Percentiles rank a stretch among this genome's conserved stretches.
Evolutionary conservation across 2,888 invertebrate genomes (phyloP).

Genomic region (Drosophila dives): DNA sequence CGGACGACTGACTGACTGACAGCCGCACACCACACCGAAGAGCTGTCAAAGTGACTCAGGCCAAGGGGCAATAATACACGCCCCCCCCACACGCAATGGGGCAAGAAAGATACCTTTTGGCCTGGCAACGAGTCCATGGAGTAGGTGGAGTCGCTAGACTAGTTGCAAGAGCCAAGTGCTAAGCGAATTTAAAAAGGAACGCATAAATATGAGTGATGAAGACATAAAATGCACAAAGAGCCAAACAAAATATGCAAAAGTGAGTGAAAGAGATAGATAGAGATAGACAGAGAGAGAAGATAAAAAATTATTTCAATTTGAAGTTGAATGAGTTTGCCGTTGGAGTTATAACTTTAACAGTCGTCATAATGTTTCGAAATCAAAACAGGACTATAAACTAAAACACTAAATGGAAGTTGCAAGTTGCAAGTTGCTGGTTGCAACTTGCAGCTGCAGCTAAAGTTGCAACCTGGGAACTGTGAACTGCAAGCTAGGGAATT

Average conservation of each 20-base stretch:
- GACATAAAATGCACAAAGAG: constrained; percentile 62
- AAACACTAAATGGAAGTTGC: constrained; percentile 57
- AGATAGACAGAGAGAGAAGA: neutral
- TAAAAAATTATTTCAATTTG: constrained; percentile 58
- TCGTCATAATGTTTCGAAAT: constrained; percentile 74
- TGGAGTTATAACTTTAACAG: constrained; percentile 63
- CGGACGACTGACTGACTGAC: constrained; percentile 33
- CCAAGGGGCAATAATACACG: constrained; percentile 40
- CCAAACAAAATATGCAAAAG: constrained; percentile 28
- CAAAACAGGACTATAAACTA: constrained; percentile 69
- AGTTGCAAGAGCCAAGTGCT: constrained; percentile 46
- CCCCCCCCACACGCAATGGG: constrained; percentile 42
- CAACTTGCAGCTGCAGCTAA: constrained; percentile 28
- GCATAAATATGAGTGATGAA: constrained; percentile 72
- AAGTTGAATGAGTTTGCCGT: constrained; percentile 57
- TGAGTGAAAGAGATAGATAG: neutral
- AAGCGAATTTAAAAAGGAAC: constrained; percentile 64
- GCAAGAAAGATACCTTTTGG: constrained; percentile 29
- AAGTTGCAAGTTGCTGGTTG: constrained; percentile 22
- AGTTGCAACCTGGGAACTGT: constrained; percentile 14
- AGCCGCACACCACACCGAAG: constrained; percentile 30
- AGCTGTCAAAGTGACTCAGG: constrained; percentile 64
- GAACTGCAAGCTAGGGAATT: constrained; percentile 25
- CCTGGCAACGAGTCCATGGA: constrained; percentile 7
- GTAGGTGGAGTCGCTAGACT: constrained; percentile 53